Percentiles rank a stretch among this genome's conserved stretches.
Evolutionary conservation across 2,888 invertebrate species (phyloP).

Genomic region (Parnassius glacialis): DNA sequence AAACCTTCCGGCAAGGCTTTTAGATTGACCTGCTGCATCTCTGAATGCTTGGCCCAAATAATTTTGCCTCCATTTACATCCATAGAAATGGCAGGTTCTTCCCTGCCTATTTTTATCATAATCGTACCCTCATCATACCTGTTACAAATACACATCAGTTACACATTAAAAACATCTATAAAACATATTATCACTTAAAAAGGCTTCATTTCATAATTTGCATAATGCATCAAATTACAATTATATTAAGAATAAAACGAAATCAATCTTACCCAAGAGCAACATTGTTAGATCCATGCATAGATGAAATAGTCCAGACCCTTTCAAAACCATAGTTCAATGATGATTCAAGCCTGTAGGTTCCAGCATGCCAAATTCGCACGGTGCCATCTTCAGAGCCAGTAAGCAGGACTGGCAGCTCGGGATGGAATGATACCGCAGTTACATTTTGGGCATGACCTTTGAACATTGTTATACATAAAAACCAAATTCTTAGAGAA

Average conservation of each 20-base stretch:
- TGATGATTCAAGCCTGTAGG: slow-evolving; percentile 97
- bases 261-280: slow-evolving; percentile 87
- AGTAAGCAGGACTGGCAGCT: slow-evolving; percentile 96
- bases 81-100: slow-evolving; percentile 99
- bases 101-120: slow-evolving; percentile 97
- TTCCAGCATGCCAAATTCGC: slow-evolving; percentile 99
- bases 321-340: slow-evolving; percentile 98
- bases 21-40: slow-evolving; percentile 97
- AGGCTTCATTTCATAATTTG: too few relatives aligned
- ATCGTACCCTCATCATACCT: slow-evolving; percentile 98
- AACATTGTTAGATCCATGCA: slow-evolving; percentile 97
- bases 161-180: too few relatives aligned
- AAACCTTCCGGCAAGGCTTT: slow-evolving; percentile 90
- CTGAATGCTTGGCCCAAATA: slow-evolving; percentile 99
- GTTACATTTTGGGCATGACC: slow-evolving; percentile 98
- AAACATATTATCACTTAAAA: too few relatives aligned
- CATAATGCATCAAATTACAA: not conserved
- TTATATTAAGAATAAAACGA: slow-evolving; percentile 1
- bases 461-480: slow-evolving; percentile 27
- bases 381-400: slow-evolving; percentile 99
- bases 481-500: not conserved
- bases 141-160: slow-evolving; percentile 5
- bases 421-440: slow-evolving; percentile 98
- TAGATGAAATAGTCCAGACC: slow-evolving; percentile 97
- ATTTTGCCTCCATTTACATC: slow-evolving; percentile 99